Evolutionary conservation across 1,140 invertebrate species (phyloP).

Genomic region (Sarcophaga bullata): DNA sequence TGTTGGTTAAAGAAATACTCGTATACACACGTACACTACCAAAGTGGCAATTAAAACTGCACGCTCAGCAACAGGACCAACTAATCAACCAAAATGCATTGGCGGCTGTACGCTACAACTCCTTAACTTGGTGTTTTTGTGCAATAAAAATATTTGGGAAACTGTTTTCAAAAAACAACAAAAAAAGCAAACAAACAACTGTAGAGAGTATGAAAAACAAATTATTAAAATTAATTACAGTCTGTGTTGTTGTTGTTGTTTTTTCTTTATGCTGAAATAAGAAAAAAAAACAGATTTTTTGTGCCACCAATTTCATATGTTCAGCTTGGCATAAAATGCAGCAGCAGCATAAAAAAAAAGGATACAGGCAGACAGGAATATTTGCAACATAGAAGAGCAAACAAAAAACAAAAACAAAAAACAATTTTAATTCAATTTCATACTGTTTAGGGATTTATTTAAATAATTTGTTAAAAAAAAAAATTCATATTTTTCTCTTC

Average conservation of each 20-base stretch:
- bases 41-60: conserved; percentile 36
- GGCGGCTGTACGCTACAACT: too few species aligned
- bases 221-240: conserved; percentile 38
- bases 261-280: background rate
- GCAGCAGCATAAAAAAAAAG: background rate
- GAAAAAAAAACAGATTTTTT: conserved; percentile 9
- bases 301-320: conserved; percentile 16
- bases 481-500: background rate
- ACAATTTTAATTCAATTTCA: conserved; percentile 7
- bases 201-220: conserved; percentile 15
- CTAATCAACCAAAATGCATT: background rate
- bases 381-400: too few species aligned
- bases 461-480: background rate
- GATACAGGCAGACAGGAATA: background rate
- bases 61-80: background rate
- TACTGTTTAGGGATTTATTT: conserved; percentile 16
- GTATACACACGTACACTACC: background rate
- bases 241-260: background rate
- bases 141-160: background rate
- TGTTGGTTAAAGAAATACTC: background rate
- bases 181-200: background rate
- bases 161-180: too few species aligned
- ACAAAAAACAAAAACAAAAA: too few species aligned
- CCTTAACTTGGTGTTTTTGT: background rate
- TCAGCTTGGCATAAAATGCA: background rate